phyloP scores from a whole-genome alignment of 2,113 vertebrate genomes.

The Bubo blakistoni region DNA sequence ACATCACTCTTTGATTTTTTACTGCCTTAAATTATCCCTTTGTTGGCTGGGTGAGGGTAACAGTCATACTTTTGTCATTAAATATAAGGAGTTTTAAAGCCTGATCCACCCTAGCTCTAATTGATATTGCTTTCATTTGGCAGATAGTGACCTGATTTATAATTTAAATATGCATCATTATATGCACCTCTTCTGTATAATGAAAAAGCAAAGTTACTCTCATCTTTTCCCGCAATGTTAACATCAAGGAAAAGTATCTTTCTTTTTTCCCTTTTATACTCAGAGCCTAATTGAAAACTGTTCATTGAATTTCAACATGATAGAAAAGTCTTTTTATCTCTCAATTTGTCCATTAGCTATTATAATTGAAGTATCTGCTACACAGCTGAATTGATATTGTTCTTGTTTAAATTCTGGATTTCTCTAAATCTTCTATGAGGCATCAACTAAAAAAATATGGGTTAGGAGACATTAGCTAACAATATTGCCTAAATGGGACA shows the following conservation, averaged over 20 bases:
- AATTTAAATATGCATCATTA: slow-evolving; percentile 85
- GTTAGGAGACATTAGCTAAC: background rate
- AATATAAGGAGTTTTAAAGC: slow-evolving; percentile 83
- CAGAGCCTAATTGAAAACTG: slow-evolving; percentile 83
- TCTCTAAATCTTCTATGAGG: slow-evolving; percentile 71
- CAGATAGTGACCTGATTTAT: slow-evolving; percentile 85
- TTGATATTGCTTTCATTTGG: slow-evolving; percentile 86
- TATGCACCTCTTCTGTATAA: slow-evolving; percentile 79
- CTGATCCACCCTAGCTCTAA: slow-evolving; percentile 81
- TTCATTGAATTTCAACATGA: slow-evolving; percentile 83
- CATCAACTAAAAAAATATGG: slow-evolving; percentile 48
- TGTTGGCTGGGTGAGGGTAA: slow-evolving; percentile 82
- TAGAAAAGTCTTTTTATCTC: slow-evolving; percentile 83
- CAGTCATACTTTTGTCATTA: slow-evolving; percentile 85
- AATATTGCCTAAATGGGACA: background rate
- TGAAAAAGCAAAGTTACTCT: slow-evolving; percentile 79
- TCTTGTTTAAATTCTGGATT: slow-evolving; percentile 77
- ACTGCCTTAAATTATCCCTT: slow-evolving; percentile 84
- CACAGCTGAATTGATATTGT: slow-evolving; percentile 77
- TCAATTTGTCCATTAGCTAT: slow-evolving; percentile 84
- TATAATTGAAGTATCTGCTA: slow-evolving; percentile 83
- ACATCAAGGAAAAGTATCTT: slow-evolving; percentile 82
- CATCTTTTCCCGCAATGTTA: slow-evolving; percentile 78
- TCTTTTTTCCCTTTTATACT: slow-evolving; percentile 75
- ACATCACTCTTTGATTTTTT: slow-evolving; percentile 85